Base-by-base conservation (phyloP, 2,888 invertebrate genomes). In the Geotrupes spiniger region DNA sequence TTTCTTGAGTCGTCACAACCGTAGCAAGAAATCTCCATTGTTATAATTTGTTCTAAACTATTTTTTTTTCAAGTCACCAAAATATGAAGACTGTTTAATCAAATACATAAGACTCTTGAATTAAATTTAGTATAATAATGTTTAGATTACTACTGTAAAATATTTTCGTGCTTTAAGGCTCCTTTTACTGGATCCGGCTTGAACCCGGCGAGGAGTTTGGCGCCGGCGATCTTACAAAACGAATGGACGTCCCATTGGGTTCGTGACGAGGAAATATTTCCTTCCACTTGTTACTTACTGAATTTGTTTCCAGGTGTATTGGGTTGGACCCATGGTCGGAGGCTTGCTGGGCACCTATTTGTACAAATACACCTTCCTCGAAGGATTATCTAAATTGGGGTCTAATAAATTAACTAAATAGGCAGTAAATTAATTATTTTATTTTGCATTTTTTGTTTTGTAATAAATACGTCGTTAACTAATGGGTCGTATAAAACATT, bases 171-270 rank as follows among this genome's bases (percentile, higher is more conserved):
- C n/a, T 29, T 29, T 31, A 69, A 88, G 88, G 85, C 83, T 2
- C 82, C 83, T 1, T 77, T 82, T 55, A 89, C 89, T 8, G 83
- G 84, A 1, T 79, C 82, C 38, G 82, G 84, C 52, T 81, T 85
- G 81, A 86, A 86, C 62, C 83, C 85, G 1, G 85, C 81, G 1
- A 73, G 85, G 55, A 77, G 77, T 0, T 76, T 90, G 12, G 88
- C 78, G 0, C 89, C 89, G 0, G 85, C 88, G 0, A 54, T 89
- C 3, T 82, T 84, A 77, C 82, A 82, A 10, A 76, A 76, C 3
- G 68, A 75, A 27, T 89, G 85, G 80, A 52, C 65, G 0, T 56
- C 73, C 14, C 88, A 89, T 49, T 89, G 88, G 88, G 73, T 83
- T 63, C 74, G 75, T 4, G 6, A 4, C 3, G 21, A 4, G 12